A percentile compares a stretch with the other conserved stretches of the same genome.
Conservation (phyloP, 2,888 invertebrate species). For the Zaprionus lineosus region DNA sequence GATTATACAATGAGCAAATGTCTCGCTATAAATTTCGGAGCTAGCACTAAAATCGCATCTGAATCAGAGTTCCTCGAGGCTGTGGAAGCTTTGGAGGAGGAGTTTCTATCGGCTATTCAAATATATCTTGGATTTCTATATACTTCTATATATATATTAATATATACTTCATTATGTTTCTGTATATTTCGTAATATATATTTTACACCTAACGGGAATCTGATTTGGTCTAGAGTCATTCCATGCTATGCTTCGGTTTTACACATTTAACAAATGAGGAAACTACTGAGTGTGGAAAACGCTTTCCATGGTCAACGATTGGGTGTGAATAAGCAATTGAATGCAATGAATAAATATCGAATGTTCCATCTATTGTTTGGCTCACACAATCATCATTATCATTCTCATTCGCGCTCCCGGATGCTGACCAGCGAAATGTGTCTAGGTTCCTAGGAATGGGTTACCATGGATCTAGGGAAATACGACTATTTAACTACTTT, state of each 20-base stretch:
- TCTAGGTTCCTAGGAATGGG: conserved; percentile 51
- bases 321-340: too few species aligned
- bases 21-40: conserved; percentile 10
- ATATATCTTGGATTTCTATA: too few species aligned
- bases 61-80: conserved; percentile 4
- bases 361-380: not conserved
- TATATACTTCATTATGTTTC: not conserved
- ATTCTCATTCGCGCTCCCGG: too few species aligned
- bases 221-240: conserved; percentile 64
- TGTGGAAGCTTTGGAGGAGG: conserved; percentile 2
- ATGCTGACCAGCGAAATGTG: conserved; percentile 12
- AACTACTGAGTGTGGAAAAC: conserved; percentile 40
- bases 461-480: conserved; percentile 46
- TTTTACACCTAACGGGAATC: conserved; percentile 57
- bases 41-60: conserved; percentile 11
- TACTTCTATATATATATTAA: conserved; percentile 14
- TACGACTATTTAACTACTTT: conserved; percentile 41
- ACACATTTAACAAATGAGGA: conserved; percentile 43
- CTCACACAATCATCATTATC: not conserved
- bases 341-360: not conserved
- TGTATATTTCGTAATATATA: not conserved
- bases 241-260: conserved; percentile 12
- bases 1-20: conserved; percentile 54
- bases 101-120: not conserved
- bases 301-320: too few species aligned